phyloP scores from a whole-genome alignment of 2,797 vertebrate genomes.

The Ceyx erithaca region DNA sequence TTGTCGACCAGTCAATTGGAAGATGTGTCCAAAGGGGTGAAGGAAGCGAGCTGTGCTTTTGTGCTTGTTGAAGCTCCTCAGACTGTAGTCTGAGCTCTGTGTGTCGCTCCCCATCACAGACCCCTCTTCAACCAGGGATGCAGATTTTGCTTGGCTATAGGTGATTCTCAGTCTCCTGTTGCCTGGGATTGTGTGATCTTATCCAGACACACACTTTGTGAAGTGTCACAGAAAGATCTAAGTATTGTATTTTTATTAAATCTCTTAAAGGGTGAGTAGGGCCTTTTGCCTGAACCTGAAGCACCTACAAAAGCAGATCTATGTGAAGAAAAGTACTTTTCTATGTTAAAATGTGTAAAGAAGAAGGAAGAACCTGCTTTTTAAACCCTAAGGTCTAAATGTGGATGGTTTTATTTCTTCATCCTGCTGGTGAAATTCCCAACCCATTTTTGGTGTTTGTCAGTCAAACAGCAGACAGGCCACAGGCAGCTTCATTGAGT shows the following conservation, averaged over 20 bases:
- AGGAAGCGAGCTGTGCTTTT: background rate
- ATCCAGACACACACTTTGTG: background rate
- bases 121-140: background rate
- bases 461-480: background rate
- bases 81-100: background rate
- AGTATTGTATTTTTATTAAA: background rate
- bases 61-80: background rate
- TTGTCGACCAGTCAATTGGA: background rate
- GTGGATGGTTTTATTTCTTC: background rate
- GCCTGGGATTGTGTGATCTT: background rate
- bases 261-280: background rate
- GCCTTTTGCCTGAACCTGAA: background rate
- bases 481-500: background rate
- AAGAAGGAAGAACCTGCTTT: background rate
- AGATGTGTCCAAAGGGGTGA: background rate
- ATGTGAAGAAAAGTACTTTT: background rate
- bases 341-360: background rate
- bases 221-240: background rate
- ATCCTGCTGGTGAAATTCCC: background rate
- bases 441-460: background rate
- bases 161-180: background rate
- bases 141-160: background rate
- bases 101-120: background rate
- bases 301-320: background rate
- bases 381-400: background rate